These are phyloP conservation scores for Meloidogyne hapla DNA, from an alignment of 1,140 invertebrate genomes.

Conservation along the genomic window DNA sequence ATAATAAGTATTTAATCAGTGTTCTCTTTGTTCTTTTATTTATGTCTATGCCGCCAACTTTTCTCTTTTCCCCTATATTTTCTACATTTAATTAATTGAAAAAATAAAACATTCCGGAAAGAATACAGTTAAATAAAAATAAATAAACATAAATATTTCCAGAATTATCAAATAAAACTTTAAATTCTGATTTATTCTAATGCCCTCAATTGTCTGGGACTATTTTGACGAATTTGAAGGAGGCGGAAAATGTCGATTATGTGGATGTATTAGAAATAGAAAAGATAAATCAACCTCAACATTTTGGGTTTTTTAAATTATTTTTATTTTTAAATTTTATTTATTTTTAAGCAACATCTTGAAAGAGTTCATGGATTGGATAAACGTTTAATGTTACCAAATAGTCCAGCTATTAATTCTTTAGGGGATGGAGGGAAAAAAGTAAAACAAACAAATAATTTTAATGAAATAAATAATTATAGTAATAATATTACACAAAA, in stretches of 20 bases:
- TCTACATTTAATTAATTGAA: no score
- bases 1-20: no score
- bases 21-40: no score
- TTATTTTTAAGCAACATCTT: constrained; percentile 31
- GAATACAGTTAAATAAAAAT: neutral
- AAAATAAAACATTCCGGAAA: neutral
- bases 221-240: constrained; percentile 31
- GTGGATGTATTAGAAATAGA: constrained; percentile 29
- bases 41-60: no score
- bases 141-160: neutral
- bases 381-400: constrained; percentile 19
- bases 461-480: no score
- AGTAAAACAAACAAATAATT: neutral
- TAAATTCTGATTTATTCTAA: neutral
- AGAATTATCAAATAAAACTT: no score
- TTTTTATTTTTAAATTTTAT: neutral
- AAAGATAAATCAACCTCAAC: constrained; percentile 34
- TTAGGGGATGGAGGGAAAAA: constrained; percentile 4
- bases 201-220: constrained; percentile 33
- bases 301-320: constrained; percentile 21
- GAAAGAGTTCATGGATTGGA: constrained; percentile 25
- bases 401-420: neutral
- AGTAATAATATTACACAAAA: neutral
- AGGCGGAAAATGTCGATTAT: constrained; percentile 26
- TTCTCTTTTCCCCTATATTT: no score